Evolutionary conservation across 2,797 vertebrate species (phyloP).

Genomic region (Thaleichthys pacificus): DNA sequence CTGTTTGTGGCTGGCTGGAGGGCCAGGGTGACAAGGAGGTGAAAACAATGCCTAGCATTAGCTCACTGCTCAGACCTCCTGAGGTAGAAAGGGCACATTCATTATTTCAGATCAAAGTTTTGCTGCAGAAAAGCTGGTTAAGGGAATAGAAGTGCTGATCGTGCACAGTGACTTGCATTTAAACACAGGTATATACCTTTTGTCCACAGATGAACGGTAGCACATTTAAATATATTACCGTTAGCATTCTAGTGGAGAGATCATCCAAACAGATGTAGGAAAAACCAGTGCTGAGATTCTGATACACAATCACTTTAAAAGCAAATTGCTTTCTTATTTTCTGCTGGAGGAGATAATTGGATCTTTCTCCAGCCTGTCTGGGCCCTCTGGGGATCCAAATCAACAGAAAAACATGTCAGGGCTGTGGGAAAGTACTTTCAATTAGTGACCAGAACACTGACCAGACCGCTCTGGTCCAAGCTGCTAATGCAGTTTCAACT

Average conservation of each 20-base stretch:
- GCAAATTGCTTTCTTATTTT: slow-evolving; percentile 62
- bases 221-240: neutral
- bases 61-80: slow-evolving; percentile 2
- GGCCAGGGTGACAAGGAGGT: slow-evolving; percentile 46
- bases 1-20: slow-evolving; percentile 54
- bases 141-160: neutral
- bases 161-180: neutral
- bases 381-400: slow-evolving; percentile 42
- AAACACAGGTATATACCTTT: neutral
- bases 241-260: no score
- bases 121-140: neutral
- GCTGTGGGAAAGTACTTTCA: slow-evolving; percentile 42
- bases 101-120: slow-evolving; percentile 37
- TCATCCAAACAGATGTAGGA: slow-evolving; percentile 6
- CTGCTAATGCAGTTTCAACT: slow-evolving; percentile 10
- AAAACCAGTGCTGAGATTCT: slow-evolving; percentile 53
- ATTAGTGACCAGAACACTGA: slow-evolving; percentile 31
- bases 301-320: slow-evolving; percentile 68
- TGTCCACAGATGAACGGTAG: no score
- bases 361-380: slow-evolving; percentile 61
- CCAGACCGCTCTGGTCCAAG: slow-evolving; percentile 6
- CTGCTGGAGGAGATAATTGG: slow-evolving; percentile 60
- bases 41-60: slow-evolving; percentile 33
- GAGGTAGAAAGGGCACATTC: slow-evolving; percentile 24
- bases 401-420: slow-evolving; percentile 35